Percentiles rank a stretch among this genome's conserved stretches.
Evolutionary conservation across 2,888 invertebrate species (phyloP).

Genomic region (Xestia sexstrigata): DNA sequence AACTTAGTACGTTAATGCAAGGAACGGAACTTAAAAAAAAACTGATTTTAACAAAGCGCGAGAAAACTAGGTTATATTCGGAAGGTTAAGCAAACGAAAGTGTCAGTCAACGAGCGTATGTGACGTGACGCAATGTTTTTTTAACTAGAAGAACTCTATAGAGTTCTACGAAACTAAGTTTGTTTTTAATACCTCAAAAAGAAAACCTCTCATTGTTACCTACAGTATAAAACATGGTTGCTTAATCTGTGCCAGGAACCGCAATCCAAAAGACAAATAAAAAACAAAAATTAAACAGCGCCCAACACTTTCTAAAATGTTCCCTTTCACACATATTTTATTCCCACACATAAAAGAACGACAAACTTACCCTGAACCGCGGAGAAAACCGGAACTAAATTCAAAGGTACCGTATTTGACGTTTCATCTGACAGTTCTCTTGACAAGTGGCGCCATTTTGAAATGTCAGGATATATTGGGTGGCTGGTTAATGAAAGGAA

Average conservation of each 20-base stretch:
- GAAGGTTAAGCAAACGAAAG: too few relatives aligned
- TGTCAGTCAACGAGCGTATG: too few relatives aligned
- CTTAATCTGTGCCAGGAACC: background rate
- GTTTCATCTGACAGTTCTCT: constrained; percentile 34
- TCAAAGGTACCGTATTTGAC: constrained; percentile 25
- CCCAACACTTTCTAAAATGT: constrained; percentile 31
- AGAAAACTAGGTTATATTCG: too few relatives aligned
- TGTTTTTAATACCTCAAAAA: too few relatives aligned
- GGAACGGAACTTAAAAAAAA: too few relatives aligned
- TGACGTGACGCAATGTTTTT: too few relatives aligned
- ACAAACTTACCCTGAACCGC: constrained; percentile 13
- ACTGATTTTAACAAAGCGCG: too few relatives aligned
- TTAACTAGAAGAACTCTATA: too few relatives aligned
- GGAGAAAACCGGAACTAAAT: constrained; percentile 19
- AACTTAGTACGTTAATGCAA: too few relatives aligned
- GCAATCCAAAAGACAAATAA: constrained; percentile 29
- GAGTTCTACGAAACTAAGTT: too few relatives aligned
- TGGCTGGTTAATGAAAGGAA: constrained; percentile 40
- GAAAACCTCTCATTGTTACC: too few relatives aligned
- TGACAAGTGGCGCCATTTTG: constrained; percentile 32
- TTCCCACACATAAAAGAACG: constrained; percentile 3
- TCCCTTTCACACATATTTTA: constrained; percentile 36
- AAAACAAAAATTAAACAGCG: constrained; percentile 25
- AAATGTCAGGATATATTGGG: constrained; percentile 26
- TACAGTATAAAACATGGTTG: background rate